A percentile compares a stretch with the other conserved stretches of the same genome.
Evolutionary conservation across 2,113 vertebrate species (phyloP).

Genomic region (Nibea albiflora): DNA sequence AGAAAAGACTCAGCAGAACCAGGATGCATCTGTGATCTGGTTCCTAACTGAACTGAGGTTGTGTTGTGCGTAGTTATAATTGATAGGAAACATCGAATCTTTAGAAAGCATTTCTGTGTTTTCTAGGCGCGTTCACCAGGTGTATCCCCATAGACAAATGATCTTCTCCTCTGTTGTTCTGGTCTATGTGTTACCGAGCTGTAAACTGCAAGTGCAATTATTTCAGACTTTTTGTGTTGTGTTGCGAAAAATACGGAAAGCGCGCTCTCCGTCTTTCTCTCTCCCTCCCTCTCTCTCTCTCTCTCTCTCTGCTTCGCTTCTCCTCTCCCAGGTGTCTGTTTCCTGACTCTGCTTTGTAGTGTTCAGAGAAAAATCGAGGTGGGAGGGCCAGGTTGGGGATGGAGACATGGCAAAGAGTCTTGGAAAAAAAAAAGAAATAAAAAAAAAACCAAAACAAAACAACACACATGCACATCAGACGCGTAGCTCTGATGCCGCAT

Average conservation of each 20-base stretch:
- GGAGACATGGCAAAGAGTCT: constrained; percentile 47
- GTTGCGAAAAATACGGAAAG: constrained; percentile 36
- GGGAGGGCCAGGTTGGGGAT: constrained; percentile 35
- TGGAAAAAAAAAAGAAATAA: background rate
- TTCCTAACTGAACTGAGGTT: background rate
- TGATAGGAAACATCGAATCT: constrained; percentile 22
- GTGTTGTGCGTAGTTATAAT: constrained; percentile 6
- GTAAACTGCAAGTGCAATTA: constrained; percentile 60
- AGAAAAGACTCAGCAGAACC: background rate
- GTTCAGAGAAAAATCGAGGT: constrained; percentile 47
- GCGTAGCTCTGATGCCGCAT: constrained; percentile 66
- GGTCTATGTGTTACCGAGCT: constrained; percentile 1
- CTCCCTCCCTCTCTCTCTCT: too few species aligned
- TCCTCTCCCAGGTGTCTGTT: constrained; percentile 54
- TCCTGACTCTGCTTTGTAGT: constrained; percentile 61
- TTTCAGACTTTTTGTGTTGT: constrained; percentile 44
- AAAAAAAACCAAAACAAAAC: background rate
- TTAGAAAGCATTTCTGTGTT: background rate
- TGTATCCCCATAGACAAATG: constrained; percentile 13
- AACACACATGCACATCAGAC: constrained; percentile 71
- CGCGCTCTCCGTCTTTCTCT: background rate
- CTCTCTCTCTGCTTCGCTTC: background rate
- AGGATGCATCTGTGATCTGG: background rate
- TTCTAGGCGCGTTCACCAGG: background rate
- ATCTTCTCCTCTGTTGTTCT: constrained; percentile 10